Base-by-base conservation (phyloP, 2,888 invertebrate genomes). In the Drosophila mercatorum region DNA sequence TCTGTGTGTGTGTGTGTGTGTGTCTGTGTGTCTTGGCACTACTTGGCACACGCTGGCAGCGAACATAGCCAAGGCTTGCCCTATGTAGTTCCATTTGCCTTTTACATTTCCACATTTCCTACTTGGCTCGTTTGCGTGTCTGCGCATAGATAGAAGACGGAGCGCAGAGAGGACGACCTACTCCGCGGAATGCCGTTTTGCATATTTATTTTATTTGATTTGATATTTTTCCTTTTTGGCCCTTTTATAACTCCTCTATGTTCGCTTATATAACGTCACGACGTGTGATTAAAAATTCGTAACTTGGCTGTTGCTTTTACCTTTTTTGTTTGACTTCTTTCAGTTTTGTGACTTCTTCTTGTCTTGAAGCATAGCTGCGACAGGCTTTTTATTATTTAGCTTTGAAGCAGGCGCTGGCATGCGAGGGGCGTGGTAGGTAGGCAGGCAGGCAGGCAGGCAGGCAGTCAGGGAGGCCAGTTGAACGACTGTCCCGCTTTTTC, bases 121-220 rank as follows among this genome's bases (percentile, higher is more conserved):
- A 22, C 53, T 64, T 63, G 56, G 79, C 57, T 80, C 72, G 81
- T 82, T 80, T 83, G 81, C 89, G 88, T 83, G 89, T 87, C 66
- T 69, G 65, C 51, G 72, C 78, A 80, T 72, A 75, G 67, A 38
- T 64, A 70, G 44, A 28, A 14, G 63, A 49, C 63, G 34, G 52
- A 34, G 31, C 31, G 7, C 31, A 12, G 55, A 12, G 61, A 66
- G 63, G 75, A 65, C 80, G 87, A 84, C 84, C 84, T 88, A 89
- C 87, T 84, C 70, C 64, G 68, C 44, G 81, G 77, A 75, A 83
- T 83, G 84, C 78, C 87, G 87, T 87, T 87, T 88, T 84, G 89
- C 83, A 86, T 86, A 86, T 85, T 84, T 86, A 88, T 86, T 84
- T 85, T 80, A 86, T 89, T 86, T 86, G 80, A 89, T 89, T 88